A percentile compares a stretch with the other conserved stretches of the same genome.
phyloP scores from a whole-genome alignment of 1,140 invertebrate genomes.

The Drosophila murphyi region DNA sequence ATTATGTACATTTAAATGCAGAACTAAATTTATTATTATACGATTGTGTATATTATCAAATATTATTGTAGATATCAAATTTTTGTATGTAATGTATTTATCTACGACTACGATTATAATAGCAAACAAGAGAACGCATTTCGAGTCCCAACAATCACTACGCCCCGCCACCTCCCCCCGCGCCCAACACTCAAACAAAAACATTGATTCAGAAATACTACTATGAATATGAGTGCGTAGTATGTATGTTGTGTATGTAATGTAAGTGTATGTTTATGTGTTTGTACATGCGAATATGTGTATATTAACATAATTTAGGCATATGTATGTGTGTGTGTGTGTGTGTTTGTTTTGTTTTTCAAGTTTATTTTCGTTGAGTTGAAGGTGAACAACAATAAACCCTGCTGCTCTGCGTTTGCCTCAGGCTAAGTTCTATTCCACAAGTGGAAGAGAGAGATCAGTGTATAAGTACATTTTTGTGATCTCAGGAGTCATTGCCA shows the following conservation, averaged over 20 bases:
- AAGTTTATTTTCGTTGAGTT: too few relatives aligned
- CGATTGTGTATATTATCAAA: slow-evolving; percentile 60
- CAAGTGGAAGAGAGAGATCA: not conserved
- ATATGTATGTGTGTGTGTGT: not conserved
- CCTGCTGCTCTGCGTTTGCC: too few relatives aligned
- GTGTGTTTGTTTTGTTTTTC: not conserved
- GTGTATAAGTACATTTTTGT: not conserved
- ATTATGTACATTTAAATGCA: slow-evolving; percentile 71
- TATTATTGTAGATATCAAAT: slow-evolving; percentile 75
- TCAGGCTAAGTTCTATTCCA: not conserved
- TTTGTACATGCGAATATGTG: not conserved
- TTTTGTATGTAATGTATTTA: slow-evolving; percentile 75
- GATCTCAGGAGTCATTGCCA: too few relatives aligned
- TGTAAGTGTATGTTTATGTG: slow-evolving; percentile 13
- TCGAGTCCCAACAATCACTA: not conserved
- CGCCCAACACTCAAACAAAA: too few relatives aligned
- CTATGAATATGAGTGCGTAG: slow-evolving; percentile 1
- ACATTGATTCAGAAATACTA: too few relatives aligned
- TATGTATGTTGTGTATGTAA: slow-evolving; percentile 1
- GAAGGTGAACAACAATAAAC: too few relatives aligned
- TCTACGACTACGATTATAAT: slow-evolving; percentile 44
- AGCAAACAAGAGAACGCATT: slow-evolving; percentile 3
- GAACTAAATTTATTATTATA: slow-evolving; percentile 58
- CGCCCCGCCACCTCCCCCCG: not conserved
- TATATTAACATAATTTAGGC: too few relatives aligned